Evolutionary conservation across 2,888 invertebrate species (phyloP).

Genomic region (Xanthorhoe designata): DNA sequence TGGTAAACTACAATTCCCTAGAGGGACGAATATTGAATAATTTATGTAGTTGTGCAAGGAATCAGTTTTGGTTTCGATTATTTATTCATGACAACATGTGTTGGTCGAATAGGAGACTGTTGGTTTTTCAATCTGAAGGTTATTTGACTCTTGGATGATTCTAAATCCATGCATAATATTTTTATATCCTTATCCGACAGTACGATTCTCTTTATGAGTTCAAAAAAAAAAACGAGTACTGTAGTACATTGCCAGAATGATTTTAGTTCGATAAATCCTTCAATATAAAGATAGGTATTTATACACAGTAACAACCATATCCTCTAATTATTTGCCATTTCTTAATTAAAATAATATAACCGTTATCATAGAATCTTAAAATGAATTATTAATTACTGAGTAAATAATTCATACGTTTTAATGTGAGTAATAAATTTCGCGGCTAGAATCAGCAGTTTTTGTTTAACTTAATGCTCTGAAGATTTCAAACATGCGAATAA

Average conservation of each 20-base stretch:
- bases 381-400: constrained; percentile 45
- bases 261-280: background rate
- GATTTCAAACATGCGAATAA: constrained; percentile 24
- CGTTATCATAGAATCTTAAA: constrained; percentile 34
- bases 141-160: too few relatives aligned
- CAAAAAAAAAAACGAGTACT: too few relatives aligned
- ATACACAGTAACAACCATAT: background rate
- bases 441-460: constrained; percentile 25
- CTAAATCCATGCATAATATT: too few relatives aligned
- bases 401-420: constrained; percentile 46
- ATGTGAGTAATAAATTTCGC: constrained; percentile 32
- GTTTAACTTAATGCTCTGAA: constrained; percentile 23
- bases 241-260: too few relatives aligned
- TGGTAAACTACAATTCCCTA: background rate
- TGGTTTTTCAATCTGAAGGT: too few relatives aligned
- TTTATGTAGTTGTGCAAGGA: background rate
- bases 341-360: constrained; percentile 18
- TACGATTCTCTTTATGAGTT: too few relatives aligned
- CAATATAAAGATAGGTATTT: background rate
- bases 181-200: too few relatives aligned
- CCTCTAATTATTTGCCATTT: background rate
- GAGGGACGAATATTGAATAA: background rate
- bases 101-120: too few relatives aligned
- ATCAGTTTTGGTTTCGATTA: too few relatives aligned
- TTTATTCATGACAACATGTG: too few relatives aligned